Percentiles rank a stretch among this genome's conserved stretches.
These are phyloP conservation scores for Smutsia gigantea DNA, from an alignment of 2,797 vertebrate species.

Conservation along the genomic window DNA sequence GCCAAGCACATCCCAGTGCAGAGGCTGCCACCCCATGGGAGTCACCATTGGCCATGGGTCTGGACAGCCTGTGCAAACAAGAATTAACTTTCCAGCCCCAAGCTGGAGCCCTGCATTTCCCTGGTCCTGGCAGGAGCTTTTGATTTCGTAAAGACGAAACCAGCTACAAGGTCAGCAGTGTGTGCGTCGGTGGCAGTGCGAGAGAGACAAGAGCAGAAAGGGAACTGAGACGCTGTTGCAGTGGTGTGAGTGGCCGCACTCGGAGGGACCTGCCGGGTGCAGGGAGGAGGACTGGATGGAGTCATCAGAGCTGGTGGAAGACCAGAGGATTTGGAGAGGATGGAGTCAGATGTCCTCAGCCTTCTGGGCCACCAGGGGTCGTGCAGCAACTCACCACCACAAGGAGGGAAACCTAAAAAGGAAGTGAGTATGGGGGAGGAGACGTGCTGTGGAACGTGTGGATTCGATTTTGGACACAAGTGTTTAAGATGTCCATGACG, in stretches of 20 bases:
- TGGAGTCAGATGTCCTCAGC: not conserved
- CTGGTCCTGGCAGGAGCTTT: not conserved
- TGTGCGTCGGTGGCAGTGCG: too few relatives aligned
- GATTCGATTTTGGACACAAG: not conserved
- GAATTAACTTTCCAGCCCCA: not conserved
- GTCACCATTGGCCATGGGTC: fast-evolving
- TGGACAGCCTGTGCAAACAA: not conserved
- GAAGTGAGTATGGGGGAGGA: not conserved
- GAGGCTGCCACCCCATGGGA: not conserved
- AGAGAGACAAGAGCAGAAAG: not conserved
- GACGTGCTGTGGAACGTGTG: not conserved
- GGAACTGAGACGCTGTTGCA: not conserved
- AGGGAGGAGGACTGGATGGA: not conserved
- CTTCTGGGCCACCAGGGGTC: not conserved
- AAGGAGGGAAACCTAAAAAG: not conserved
- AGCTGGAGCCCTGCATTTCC: not conserved
- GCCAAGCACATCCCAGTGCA: not conserved
- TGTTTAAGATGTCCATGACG: not conserved
- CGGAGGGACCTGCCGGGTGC: not conserved
- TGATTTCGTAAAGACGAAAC: not conserved
- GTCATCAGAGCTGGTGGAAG: not conserved
- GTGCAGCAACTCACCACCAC: not conserved
- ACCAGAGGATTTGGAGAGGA: not conserved
- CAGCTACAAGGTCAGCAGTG: not conserved
- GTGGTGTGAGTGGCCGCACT: too few relatives aligned